Conservation (phyloP, 2,888 invertebrate species). For the Meiosimyza decipiens region DNA sequence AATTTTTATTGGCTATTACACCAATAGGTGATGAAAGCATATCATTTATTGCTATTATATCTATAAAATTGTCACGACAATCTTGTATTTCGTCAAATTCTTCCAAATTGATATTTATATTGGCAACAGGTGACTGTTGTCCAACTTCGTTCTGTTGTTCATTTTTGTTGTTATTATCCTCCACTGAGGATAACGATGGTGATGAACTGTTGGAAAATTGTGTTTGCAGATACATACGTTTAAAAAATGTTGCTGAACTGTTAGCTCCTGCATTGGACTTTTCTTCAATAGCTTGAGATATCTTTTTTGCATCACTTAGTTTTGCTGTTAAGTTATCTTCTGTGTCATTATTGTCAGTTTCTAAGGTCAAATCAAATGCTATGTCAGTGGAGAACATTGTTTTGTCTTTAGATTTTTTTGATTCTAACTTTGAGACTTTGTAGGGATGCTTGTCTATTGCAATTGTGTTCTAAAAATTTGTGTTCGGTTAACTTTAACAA, state of each 20-base stretch:
- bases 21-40: background rate
- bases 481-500: too few species aligned
- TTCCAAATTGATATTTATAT: background rate
- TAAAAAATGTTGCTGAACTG: too few species aligned
- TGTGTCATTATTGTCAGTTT: background rate
- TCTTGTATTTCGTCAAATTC: constrained; percentile 2
- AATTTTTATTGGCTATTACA: background rate
- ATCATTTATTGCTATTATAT: background rate
- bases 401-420: background rate
- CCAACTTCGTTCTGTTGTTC: background rate
- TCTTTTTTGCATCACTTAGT: background rate
- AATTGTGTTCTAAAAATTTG: too few species aligned
- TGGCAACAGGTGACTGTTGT: background rate
- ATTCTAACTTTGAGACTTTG: too few species aligned
- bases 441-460: too few species aligned
- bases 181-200: too few species aligned
- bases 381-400: constrained; percentile 1
- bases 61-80: background rate
- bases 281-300: background rate
- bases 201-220: too few species aligned
- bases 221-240: too few species aligned
- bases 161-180: too few species aligned
- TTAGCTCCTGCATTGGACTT: background rate
- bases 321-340: background rate
- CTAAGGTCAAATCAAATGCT: background rate